Conservation (phyloP, 2,113 vertebrate species). For the Toxotes jaculatrix region DNA sequence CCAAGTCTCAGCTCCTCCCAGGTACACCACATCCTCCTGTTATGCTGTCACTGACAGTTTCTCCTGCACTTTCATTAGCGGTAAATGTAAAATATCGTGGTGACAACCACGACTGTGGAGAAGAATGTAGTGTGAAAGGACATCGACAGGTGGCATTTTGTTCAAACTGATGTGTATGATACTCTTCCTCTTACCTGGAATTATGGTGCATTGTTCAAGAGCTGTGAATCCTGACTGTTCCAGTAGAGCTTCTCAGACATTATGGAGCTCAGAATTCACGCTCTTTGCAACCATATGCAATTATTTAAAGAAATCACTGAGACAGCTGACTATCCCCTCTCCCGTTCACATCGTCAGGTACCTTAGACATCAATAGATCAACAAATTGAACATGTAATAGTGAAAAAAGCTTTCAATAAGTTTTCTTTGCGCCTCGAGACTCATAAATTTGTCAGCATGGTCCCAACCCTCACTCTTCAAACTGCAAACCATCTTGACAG, state of each 20-base stretch:
- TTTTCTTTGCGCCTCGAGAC: conserved; percentile 1
- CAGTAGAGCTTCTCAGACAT: not conserved
- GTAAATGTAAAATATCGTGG: not conserved
- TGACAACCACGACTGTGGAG: not conserved
- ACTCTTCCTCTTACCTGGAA: too few species aligned
- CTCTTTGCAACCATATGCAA: not conserved
- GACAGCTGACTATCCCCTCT: not conserved
- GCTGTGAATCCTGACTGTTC: not conserved
- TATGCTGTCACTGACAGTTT: not conserved
- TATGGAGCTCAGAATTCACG: too few species aligned
- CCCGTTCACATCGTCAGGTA: not conserved
- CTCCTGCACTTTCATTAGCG: not conserved
- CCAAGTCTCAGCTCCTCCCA: conserved; percentile 7
- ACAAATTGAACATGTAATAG: not conserved
- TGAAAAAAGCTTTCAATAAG: conserved; percentile 34
- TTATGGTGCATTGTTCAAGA: not conserved
- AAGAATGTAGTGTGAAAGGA: not conserved
- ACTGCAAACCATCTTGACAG: conserved; percentile 24
- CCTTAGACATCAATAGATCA: conserved; percentile 1
- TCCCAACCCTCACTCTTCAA: conserved; percentile 26
- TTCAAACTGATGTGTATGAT: not conserved
- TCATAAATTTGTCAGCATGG: conserved; percentile 10
- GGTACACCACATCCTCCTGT: conserved; percentile 31
- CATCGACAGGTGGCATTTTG: not conserved
- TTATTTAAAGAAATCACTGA: not conserved